Base-by-base conservation (phyloP, 2,888 invertebrate species). In the Rhagium mordax region DNA sequence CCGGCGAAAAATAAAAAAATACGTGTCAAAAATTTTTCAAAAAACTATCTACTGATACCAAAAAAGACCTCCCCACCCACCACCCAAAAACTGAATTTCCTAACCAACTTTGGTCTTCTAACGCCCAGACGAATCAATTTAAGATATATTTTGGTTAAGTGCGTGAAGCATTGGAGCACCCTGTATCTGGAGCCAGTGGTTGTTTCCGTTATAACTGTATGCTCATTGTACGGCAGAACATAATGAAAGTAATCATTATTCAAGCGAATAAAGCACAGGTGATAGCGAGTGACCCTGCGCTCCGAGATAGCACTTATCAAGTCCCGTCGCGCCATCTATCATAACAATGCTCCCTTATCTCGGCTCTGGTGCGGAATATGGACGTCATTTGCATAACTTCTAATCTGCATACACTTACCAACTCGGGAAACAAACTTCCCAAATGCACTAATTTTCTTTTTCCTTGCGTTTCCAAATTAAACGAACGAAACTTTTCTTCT, bases 301-400 rank as follows among this genome's bases (percentile, higher is more conserved):
- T 62, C 69, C 61, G 69, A 74, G 77, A 82, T 79, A 81, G 74
- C 74, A 74, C 77, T 78, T 81, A 79, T 81, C 79, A 77, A 76
- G 69, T 78, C 74, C 78, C 78, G 72, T 60, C 75, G 76, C 80
- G 80, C 78, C 82, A 83, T 84, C 82, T 83, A 84, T 84, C 83
- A 83, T 82, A 78, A 74, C 77, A 73, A 66, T 76, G 72, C 72
- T 64, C 64, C 77, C 79, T 82, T 82, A 81, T 83, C 81, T 78
- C 76, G 73, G 74, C 79, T 76, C 78, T 75, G 76, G 78, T 76
- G 78, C 78, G 78, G 82, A 79, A 81, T 82, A 82, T 82, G 81
- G 78, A 74, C 78, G 80, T 79, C 80, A 84, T 85, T 85, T 85
- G 84, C 85, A 85, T 85, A 85, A 84, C 82, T 84, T 84, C 82